Evolutionary conservation across 2,113 vertebrate genomes (phyloP).

Genomic region (Gymnobelideus leadbeateri): DNA sequence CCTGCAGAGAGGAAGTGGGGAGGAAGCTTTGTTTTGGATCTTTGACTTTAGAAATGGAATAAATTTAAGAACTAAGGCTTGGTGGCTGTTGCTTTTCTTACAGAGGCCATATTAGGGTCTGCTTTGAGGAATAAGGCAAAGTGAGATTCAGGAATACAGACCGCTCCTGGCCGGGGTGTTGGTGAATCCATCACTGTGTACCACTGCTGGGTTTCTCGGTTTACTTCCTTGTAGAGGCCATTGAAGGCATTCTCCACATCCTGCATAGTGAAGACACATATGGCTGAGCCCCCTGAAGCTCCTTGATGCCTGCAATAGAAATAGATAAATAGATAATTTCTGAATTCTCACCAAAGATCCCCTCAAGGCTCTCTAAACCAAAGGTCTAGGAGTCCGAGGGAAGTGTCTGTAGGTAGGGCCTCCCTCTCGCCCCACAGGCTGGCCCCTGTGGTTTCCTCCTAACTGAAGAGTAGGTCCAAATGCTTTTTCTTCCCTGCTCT

Average conservation of each 20-base stretch:
- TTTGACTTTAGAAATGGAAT: background rate
- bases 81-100: background rate
- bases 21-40: background rate
- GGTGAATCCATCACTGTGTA: conserved; percentile 92
- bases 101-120: rapidly evolving
- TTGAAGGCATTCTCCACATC: conserved; percentile 91
- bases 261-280: conserved; percentile 94
- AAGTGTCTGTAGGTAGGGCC: background rate
- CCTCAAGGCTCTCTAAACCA: rapidly evolving
- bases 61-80: background rate
- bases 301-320: conserved; percentile 89
- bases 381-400: background rate
- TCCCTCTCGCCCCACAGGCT: background rate
- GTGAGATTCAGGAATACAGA: conserved; percentile 70
- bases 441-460: background rate
- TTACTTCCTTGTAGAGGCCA: conserved; percentile 95
- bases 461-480: background rate
- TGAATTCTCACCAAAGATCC: background rate
- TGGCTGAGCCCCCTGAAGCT: conserved; percentile 90
- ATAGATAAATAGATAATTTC: background rate
- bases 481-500: background rate
- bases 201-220: conserved; percentile 97
- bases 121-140: background rate
- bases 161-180: conserved; percentile 92
- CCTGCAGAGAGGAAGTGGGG: background rate